phyloP scores from a whole-genome alignment of 1,140 invertebrate species.

The Cyrtorhinus lividipennis region DNA sequence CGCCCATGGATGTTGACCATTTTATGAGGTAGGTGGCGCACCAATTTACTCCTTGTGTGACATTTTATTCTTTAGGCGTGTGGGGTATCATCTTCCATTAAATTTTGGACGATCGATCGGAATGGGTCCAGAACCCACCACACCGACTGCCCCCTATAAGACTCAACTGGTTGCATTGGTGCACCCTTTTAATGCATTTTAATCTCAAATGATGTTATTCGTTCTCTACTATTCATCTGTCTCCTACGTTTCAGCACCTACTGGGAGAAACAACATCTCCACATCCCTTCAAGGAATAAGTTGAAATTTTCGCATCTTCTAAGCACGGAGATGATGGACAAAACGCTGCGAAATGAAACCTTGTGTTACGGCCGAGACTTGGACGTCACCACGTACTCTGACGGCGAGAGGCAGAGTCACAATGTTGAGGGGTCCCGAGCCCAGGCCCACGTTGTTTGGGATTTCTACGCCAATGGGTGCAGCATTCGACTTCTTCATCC shows the following conservation, averaged over 20 bases:
- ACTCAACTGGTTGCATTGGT: too few relatives aligned
- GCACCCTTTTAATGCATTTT: neutral
- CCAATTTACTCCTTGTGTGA: too few relatives aligned
- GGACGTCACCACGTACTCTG: conserved; percentile 72
- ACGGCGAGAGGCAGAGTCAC: conserved; percentile 67
- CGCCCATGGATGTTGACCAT: neutral
- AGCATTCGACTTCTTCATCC: conserved; percentile 88
- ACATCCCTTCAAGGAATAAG: conserved; percentile 46
- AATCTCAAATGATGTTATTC: neutral
- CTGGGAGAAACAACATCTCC: conserved; percentile 71
- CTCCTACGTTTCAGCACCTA: conserved; percentile 29
- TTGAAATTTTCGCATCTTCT: conserved; percentile 60
- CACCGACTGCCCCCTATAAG: too few relatives aligned
- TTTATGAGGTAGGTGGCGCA: conserved; percentile 8
- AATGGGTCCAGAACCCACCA: too few relatives aligned
- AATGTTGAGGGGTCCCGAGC: conserved; percentile 47
- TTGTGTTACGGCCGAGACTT: conserved; percentile 74
- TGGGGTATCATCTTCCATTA: too few relatives aligned
- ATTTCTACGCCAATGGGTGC: conserved; percentile 78
- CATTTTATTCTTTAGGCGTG: too few relatives aligned
- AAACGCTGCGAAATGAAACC: conserved; percentile 55
- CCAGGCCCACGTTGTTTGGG: conserved; percentile 71
- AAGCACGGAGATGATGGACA: conserved; percentile 58
- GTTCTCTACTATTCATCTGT: neutral
- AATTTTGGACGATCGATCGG: too few relatives aligned